Conservation (phyloP, 2,797 vertebrate species). For the Protonibea diacanthus region DNA sequence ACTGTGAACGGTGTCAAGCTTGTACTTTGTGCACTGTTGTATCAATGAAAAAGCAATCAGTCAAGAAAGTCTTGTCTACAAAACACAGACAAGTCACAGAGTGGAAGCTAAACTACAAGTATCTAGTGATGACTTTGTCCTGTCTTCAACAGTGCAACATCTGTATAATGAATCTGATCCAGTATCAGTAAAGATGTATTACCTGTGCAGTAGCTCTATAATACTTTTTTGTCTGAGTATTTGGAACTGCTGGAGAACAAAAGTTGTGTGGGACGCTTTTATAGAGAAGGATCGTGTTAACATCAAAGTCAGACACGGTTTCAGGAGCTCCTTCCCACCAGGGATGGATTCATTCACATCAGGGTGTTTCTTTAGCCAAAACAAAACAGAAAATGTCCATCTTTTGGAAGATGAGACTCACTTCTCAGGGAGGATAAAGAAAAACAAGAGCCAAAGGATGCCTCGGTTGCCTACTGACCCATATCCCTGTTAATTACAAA, state of each 20-base stretch:
- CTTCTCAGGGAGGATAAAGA: constrained; percentile 42
- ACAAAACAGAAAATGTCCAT: constrained; percentile 51
- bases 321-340: constrained; percentile 40
- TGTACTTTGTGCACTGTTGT: constrained; percentile 44
- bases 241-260: constrained; percentile 45
- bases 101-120: constrained; percentile 28
- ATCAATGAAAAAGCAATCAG: constrained; percentile 58
- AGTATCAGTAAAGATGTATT: constrained; percentile 38
- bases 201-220: constrained; percentile 35
- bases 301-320: constrained; percentile 68
- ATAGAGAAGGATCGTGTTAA: constrained; percentile 63
- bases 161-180: constrained; percentile 35
- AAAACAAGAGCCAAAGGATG: constrained; percentile 32
- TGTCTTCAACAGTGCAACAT: constrained; percentile 31
- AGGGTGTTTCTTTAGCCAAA: constrained; percentile 45
- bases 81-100: constrained; percentile 31
- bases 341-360: constrained; percentile 58
- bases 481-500: constrained; percentile 68
- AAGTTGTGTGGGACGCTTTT: constrained; percentile 46
- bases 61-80: constrained; percentile 30
- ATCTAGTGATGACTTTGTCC: constrained; percentile 37
- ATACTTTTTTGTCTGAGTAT: constrained; percentile 48
- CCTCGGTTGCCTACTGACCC: constrained; percentile 61
- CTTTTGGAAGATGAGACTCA: constrained; percentile 50
- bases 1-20: constrained; percentile 42